Evolutionary conservation across 2,797 vertebrate genomes (phyloP), one percentile per base, ranked within the genome.

Genomic region (Coranthus polyacanthus): DNA sequence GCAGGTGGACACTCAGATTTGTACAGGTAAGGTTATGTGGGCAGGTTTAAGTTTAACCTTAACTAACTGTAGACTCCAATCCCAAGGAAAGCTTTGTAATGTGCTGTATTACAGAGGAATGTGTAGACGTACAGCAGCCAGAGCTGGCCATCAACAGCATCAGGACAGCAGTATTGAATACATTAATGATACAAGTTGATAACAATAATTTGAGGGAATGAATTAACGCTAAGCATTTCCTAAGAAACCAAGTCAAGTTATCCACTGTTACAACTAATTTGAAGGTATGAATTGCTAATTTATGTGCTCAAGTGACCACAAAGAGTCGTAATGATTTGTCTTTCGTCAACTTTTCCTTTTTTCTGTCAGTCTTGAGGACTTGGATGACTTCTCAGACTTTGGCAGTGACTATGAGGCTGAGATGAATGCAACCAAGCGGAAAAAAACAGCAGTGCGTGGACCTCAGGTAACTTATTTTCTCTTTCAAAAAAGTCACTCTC

Each of bases 371-470:
- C 59, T 56, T 9, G 89, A 86, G 16, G 88, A 90, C 10, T 29
- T 74, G 32, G 82, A 87, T 7, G 58, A 75, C 50, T 3, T 59
- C 13, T 78, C 84, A 22, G 87, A 89, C 36, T 71, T 73, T 13
- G 87, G 67, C 39, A 92, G 88, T 68, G 88, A 93, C 55, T 91
- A 82, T 74, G 84, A 89, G 37, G 22, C 62, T 15, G 62, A 78
- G 4, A 11, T 79, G 2, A 90, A 79, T 51, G 2, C 50, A 16
- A 16, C 47, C 17, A 93, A 91, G 62, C 75, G 89, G 37, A 73
- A 21, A 66, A 92, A 90, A 51, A 21, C 0, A 17, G 18, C 52
- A 8, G 4, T 16, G 4, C n/a, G 20, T 29, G 57, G 6, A 20
- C 45, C 55, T 12, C 37, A 29, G 78, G 93, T 95, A 59, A 78